Evolutionary conservation across 2,888 invertebrate genomes (phyloP), one percentile per base, ranked within the genome.

Genomic region (Molanna angustata): DNA sequence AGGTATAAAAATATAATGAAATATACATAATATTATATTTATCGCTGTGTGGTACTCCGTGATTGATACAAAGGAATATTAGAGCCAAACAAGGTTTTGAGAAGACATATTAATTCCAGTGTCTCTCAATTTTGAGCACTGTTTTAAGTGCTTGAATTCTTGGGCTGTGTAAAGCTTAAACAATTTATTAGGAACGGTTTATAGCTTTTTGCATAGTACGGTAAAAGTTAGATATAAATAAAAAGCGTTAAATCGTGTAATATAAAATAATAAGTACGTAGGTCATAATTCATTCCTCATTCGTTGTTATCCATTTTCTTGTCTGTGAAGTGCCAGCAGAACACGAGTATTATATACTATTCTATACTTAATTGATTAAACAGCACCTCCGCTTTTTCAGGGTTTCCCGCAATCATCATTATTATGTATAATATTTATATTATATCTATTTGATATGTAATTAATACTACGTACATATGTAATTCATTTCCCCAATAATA

Each of bases 101-200:
- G 37, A 39, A 45, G 39, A 20, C 14, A 20, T 42, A n/a, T n/a
- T n/a, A 35, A 21, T 44, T 37, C 35, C 45, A 27, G 18, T 51
- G 46, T 41, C 46, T 46, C 46, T 52, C 43, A 40, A 69, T 74
- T 74, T 72, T 76, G 73, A 76, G 80, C 81, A 80, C 80, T 81
- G 80, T 80, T 80, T 80, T 80, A 80, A 80, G 81, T 80, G 81
- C 80, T 80, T 79, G 73, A 79, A 71, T 79, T 79, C 76, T 76
- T 72, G 80, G 78, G 80, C 80, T n/a, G n/a, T n/a, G n/a, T n/a
- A n/a, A n/a, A n/a, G n/a, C n/a, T n/a, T n/a, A n/a, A n/a, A n/a
- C n/a, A n/a, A n/a, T n/a, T n/a, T n/a, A n/a, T n/a, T n/a, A n/a
- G n/a, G n/a, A n/a, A n/a, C n/a, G n/a, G n/a, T n/a, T n/a, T n/a